Conservation (phyloP, 1,140 invertebrate species). For the Anadara kagoshimensis region DNA sequence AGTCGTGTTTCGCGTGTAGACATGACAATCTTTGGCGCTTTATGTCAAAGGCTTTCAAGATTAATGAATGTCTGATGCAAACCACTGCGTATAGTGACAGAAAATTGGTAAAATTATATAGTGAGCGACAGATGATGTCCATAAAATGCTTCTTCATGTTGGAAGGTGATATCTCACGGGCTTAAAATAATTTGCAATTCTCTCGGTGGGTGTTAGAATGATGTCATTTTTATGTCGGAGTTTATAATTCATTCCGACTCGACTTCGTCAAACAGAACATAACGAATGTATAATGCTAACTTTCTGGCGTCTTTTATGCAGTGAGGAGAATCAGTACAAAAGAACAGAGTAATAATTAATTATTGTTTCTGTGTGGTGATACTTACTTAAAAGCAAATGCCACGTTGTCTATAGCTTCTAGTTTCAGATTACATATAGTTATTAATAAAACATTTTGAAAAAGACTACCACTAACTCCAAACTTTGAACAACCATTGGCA, state of each 20-base stretch:
- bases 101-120: constrained; percentile 13
- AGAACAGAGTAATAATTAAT: too few relatives aligned
- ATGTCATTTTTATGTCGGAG: constrained; percentile 14
- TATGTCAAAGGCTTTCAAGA: constrained; percentile 9
- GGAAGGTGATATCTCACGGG: constrained; percentile 9
- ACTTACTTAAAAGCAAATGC: too few relatives aligned
- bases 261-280: too few relatives aligned
- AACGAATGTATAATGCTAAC: too few relatives aligned
- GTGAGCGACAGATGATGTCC: constrained; percentile 9
- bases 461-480: too few relatives aligned
- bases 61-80: constrained; percentile 18
- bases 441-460: too few relatives aligned
- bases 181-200: constrained; percentile 15
- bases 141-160: constrained; percentile 13
- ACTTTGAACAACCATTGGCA: too few relatives aligned
- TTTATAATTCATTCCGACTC: background rate
- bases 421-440: too few relatives aligned
- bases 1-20: background rate
- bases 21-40: constrained; percentile 12
- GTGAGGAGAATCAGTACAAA: too few relatives aligned
- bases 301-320: too few relatives aligned
- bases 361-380: too few relatives aligned
- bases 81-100: constrained; percentile 12
- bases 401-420: too few relatives aligned
- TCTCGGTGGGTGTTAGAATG: constrained; percentile 7